Base-by-base conservation (phyloP, 2,888 invertebrate species). In the Ichneumoninae sp. region DNA sequence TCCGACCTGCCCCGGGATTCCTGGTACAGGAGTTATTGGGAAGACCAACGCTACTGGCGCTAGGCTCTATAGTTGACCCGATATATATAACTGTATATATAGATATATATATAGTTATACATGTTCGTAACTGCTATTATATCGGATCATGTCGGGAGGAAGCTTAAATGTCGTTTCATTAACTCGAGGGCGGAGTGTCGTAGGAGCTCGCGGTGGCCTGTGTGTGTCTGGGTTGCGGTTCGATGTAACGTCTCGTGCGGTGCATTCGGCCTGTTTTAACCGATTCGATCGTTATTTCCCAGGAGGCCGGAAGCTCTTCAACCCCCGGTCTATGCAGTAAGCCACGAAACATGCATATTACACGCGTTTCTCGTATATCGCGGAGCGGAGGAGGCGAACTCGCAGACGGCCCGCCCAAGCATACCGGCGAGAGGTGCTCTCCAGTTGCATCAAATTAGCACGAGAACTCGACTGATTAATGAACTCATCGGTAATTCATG, bases 401-500 rank as follows among this genome's bases (percentile, higher is more conserved):
- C 78, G 81, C 81, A 62, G 76, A 69, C 60, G 72, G 69, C 65
- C 54, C 60, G 19, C 54, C 57, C 68, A 8, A 47, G 40, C 44
- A 52, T 70, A 71, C 22, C 66, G 26, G 33, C 70, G 66, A 75
- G 78, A 66, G 57, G 54, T 33, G 54, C 75, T 60, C 66, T 76
- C 47, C 40, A 44, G 79, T 82, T 84, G 81, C 84, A 82, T 82
- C 79, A 71, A 84, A 84, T 84, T 84, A 82, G 82, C 82, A 86
- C 80, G 81, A 81, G 68, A 83, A 76, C 80, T 71, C 82, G 80
- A 68, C 86, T 87, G 87, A 87, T 87, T 86, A 86, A 87, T 86
- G 87, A 30, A 83, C 82, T 76, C 86, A 84, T 82, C 85, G 85
- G 86, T 86, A 76, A 82, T 84, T 82, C 82, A 76, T 71, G 75